Conservation (phyloP, 2,113 vertebrate species). For the Montifringilla adamsi region DNA sequence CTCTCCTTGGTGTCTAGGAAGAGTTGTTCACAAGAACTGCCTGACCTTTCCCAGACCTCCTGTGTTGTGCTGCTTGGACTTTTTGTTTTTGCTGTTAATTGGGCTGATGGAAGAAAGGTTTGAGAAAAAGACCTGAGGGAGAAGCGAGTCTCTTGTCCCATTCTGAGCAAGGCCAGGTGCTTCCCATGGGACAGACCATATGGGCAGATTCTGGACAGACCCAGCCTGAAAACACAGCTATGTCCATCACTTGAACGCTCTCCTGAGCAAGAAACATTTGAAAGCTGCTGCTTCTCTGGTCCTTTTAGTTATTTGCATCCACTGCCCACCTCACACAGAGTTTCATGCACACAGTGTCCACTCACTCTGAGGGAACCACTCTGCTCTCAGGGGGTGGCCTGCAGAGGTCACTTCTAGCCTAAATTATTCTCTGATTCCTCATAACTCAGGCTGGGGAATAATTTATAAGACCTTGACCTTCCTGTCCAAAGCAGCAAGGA, state of each 20-base stretch:
- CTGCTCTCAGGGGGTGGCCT: background rate
- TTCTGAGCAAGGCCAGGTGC: background rate
- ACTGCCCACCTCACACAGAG: background rate
- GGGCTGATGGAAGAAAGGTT: background rate
- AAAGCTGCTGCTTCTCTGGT: background rate
- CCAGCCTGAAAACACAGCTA: background rate
- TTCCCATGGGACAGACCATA: background rate
- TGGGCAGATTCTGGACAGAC: background rate
- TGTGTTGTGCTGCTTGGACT: background rate
- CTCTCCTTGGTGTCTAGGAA: background rate
- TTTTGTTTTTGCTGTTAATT: background rate
- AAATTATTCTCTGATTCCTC: background rate
- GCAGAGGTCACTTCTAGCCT: background rate
- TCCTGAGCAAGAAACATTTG: background rate
- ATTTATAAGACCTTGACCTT: background rate
- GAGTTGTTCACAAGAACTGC: background rate
- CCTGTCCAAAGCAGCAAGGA: background rate
- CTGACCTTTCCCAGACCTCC: background rate
- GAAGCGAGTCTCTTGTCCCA: background rate
- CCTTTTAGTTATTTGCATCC: background rate
- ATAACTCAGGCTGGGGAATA: background rate
- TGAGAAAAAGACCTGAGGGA: background rate
- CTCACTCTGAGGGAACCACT: background rate
- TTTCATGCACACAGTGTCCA: background rate
- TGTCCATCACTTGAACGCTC: background rate